phyloP scores from a whole-genome alignment of 64 coral and sea anemone species.

The Montipora cactus region DNA sequence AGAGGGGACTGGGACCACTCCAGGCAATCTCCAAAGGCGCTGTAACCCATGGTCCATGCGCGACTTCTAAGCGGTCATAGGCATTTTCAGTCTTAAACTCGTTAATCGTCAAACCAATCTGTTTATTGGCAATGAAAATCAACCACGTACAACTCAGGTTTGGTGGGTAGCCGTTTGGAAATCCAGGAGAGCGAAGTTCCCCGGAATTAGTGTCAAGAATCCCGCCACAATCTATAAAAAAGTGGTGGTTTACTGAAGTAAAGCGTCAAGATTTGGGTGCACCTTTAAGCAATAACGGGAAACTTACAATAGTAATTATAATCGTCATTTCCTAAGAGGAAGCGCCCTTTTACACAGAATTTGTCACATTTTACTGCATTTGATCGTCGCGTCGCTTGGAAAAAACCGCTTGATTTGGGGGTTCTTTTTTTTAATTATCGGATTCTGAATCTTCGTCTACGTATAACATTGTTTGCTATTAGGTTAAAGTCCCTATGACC shows the following conservation, averaged over 20 bases:
- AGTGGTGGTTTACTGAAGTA: not conserved
- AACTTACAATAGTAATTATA: no score
- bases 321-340: no score
- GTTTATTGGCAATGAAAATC: slow-evolving; percentile 73
- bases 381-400: no score
- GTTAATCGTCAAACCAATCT: slow-evolving; percentile 76
- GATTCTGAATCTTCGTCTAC: no score
- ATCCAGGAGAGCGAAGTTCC: slow-evolving; percentile 86
- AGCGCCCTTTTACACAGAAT: no score
- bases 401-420: no score
- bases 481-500: no score
- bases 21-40: slow-evolving; percentile 82
- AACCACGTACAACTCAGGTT: slow-evolving; percentile 90
- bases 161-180: slow-evolving; percentile 81
- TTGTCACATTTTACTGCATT: no score
- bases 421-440: no score
- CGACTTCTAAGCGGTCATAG: slow-evolving; percentile 87
- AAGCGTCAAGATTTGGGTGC: not conserved
- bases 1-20: slow-evolving; percentile 83
- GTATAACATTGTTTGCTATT: no score
- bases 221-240: slow-evolving; percentile 87
- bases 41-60: slow-evolving; percentile 87
- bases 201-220: slow-evolving; percentile 69
- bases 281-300: no score
- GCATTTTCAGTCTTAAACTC: slow-evolving; percentile 91